These are phyloP conservation scores for Falcaria lacertinaria DNA, from an alignment of 2,888 invertebrate species.

Conservation along the genomic window DNA sequence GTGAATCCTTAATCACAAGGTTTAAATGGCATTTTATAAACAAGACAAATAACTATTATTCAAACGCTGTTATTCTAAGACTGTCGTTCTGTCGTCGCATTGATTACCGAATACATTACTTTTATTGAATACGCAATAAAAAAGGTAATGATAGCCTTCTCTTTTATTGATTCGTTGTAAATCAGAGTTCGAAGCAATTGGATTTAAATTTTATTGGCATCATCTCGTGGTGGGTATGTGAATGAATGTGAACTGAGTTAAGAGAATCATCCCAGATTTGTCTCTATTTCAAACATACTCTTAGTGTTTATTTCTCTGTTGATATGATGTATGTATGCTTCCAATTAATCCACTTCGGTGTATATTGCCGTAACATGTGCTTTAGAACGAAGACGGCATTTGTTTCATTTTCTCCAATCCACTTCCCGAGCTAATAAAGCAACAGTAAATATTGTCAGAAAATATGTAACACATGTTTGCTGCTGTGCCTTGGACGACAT, in stretches of 20 bases:
- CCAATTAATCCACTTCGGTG: slow-evolving; percentile 42
- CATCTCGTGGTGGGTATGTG: slow-evolving; percentile 54
- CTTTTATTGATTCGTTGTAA: slow-evolving; percentile 77
- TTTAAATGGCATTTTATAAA: no score
- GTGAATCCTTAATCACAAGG: no score
- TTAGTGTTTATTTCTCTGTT: slow-evolving; percentile 7
- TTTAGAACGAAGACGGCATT: slow-evolving; percentile 51
- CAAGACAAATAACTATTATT: no score
- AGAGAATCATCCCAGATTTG: slow-evolving; percentile 46
- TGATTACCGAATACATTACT: slow-evolving; percentile 65
- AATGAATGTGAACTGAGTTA: slow-evolving; percentile 59
- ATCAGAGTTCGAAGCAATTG: slow-evolving; percentile 73
- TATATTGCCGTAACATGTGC: slow-evolving; percentile 44
- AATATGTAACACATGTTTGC: slow-evolving; percentile 76
- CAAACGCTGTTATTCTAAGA: slow-evolving; percentile 26
- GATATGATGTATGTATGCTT: slow-evolving; percentile 33
- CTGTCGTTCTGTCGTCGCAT: slow-evolving; percentile 37
- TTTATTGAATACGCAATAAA: slow-evolving; percentile 75
- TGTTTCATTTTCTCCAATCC: slow-evolving; percentile 58
- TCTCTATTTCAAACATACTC: slow-evolving; percentile 12
- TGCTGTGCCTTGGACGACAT: slow-evolving; percentile 65
- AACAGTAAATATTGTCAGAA: slow-evolving; percentile 74
- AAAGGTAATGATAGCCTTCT: slow-evolving; percentile 70
- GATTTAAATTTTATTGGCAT: slow-evolving; percentile 73
- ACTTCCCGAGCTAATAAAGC: slow-evolving; percentile 65